Base-by-base conservation (phyloP, 2,113 vertebrate species). In the Lipotes vexillifer region DNA sequence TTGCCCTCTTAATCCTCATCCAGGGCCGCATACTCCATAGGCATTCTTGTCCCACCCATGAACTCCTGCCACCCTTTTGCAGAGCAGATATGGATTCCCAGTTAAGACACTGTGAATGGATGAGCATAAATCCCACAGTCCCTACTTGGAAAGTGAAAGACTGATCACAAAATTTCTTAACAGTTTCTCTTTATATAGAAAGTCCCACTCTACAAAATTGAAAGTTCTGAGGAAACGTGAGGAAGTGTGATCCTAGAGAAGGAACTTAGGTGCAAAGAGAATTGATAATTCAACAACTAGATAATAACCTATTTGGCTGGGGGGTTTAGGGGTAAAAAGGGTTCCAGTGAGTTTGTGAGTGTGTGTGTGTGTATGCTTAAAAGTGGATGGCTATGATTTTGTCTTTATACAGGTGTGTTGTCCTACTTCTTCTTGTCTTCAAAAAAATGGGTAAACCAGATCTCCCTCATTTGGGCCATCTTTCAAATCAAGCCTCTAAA, bases 401-500 rank as follows among this genome's bases (percentile, higher is more conserved):
- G 33, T 80, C 55, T 93, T 83, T 71, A 88, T 2, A 66, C 31
- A 33, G 11, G 0, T 66, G 13, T 81, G 8, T n/a, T 78, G 20
- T 59, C 38, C 29, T 36, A 71, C 31, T 65, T 29, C n/a, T 65
- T n/a, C 21, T 72, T 44, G 52, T 46, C 63, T 49, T 85, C 46
- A 71, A 59, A 78, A 84, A 84, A 84, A 90, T 33, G 3, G 25
- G 20, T 63, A 88, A 81, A n/a, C n/a, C 36, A 84, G 63, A 83
- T 75, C 81, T 97, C 63, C 33, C n/a, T 80, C 38, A 44, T 63
- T 75, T 68, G 17, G 33, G 14, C 52, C 57, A 61, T 63, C 25
- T 95, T 89, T 92, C 49, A 87, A 80, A 75, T 80, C 46, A 74
- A 72, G 82, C 66, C 63, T 96, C 57, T 77, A 81, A 78, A 88